Percentiles rank a stretch among this genome's conserved stretches.
Evolutionary conservation across 1,140 invertebrate genomes (phyloP).

Genomic region (Philotrypesis tridentata): DNA sequence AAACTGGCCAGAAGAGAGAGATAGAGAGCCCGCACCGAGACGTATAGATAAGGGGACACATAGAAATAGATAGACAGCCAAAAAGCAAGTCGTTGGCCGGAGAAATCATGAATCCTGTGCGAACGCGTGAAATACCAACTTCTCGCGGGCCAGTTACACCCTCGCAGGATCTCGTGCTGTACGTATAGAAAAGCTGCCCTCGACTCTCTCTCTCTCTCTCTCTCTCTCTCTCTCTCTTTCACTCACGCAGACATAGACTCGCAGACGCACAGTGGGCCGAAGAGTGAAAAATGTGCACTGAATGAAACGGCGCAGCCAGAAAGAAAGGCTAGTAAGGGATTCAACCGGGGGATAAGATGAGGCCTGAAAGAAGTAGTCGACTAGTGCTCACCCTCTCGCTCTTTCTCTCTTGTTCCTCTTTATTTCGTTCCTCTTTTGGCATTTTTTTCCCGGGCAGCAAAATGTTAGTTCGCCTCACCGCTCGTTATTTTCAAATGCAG

Average conservation of each 20-base stretch:
- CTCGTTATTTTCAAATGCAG: slow-evolving; percentile 49
- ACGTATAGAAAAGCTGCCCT: too few species aligned
- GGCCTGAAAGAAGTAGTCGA: slow-evolving; percentile 60
- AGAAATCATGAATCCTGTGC: not conserved
- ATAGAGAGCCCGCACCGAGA: not conserved
- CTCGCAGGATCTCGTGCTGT: not conserved
- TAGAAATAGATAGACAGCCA: not conserved
- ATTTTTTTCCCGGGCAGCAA: slow-evolving; percentile 13
- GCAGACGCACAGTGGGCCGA: too few species aligned
- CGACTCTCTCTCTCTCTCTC: too few species aligned
- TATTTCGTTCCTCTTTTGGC: not conserved
- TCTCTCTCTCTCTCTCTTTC: too few species aligned
- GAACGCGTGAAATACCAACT: not conserved
- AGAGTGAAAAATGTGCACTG: not conserved
- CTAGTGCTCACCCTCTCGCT: slow-evolving; percentile 32
- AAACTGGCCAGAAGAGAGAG: too few species aligned
- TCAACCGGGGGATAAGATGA: slow-evolving; percentile 59
- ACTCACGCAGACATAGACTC: too few species aligned
- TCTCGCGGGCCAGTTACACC: not conserved
- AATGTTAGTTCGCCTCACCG: not conserved
- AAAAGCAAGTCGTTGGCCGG: not conserved
- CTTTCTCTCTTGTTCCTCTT: not conserved
- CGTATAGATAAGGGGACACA: not conserved
- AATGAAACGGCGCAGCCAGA: slow-evolving; percentile 25
- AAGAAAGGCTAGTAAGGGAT: slow-evolving; percentile 49